Base-by-base conservation (phyloP, 2,113 vertebrate species). In the Anguilla japonica region DNA sequence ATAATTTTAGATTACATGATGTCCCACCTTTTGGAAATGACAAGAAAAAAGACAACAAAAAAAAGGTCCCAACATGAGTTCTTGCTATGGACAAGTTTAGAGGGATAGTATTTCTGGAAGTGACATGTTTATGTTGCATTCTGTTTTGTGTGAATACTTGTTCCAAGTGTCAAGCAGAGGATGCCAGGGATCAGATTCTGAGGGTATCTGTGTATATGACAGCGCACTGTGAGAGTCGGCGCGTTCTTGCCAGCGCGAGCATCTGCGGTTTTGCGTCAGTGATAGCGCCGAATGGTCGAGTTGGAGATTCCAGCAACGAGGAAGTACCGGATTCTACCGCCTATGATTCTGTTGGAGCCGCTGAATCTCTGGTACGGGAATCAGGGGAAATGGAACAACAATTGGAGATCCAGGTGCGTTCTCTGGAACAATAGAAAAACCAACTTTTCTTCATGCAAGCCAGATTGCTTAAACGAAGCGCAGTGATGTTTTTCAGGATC, bases 291-390 rank as follows among this genome's bases (percentile, higher is more conserved):
- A 53, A 56, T 63, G 87, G 75, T 75, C 71, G 57, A 29, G 90
- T 75, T 89, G 89, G 87, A 91, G 88, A 83, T 86, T 89, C 85
- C 87, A 85, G 83, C 89, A 82, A 78, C 15, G 41, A 87, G 88
- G 90, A 89, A 56, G 81, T 53, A 79, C 13, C 0, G 82, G 40
- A 63, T 41, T 34, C 34, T 34, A 34, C 34, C 34, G 34, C 34
- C 34, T 34, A 34, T 34, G 34, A 34, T 34, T 75, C 29, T 75
- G 26, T 1, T n/a, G 41, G 82, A 78, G 39, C 40, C 15, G 4
- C 41, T n/a, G 41, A 88, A 89, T 87, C 26, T 57, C 81, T 67
- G 89, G 83, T 20, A 14, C 84, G 89, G 89, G 86, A 71, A 40
- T 29, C 56, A 9, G n/a, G 63, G 34, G 78, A 75, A 67, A n/a